phyloP scores from a whole-genome alignment of 2,797 vertebrate species.

The Enteromius radiatus region DNA sequence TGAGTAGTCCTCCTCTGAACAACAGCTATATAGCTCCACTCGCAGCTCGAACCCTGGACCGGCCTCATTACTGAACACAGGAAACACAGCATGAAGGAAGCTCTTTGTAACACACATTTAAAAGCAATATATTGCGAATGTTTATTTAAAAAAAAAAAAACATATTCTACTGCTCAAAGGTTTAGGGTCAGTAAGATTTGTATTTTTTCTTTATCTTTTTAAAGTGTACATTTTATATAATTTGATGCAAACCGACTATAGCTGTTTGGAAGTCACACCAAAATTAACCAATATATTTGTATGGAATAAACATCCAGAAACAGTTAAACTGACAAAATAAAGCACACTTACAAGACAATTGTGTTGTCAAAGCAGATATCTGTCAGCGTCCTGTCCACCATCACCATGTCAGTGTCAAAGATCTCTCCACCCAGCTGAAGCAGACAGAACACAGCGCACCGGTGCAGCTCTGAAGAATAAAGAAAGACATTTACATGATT shows the following conservation, averaged over 20 bases:
- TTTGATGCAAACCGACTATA: not conserved
- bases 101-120: not conserved
- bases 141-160: not conserved
- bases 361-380: constrained; percentile 94
- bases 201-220: no score
- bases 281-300: not conserved
- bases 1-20: constrained; percentile 86
- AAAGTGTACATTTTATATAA: not conserved
- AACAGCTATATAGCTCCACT: constrained; percentile 91
- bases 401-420: constrained; percentile 93
- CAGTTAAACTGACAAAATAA: not conserved
- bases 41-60: constrained; percentile 87
- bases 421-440: constrained; percentile 91
- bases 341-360: constrained; percentile 86
- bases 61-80: constrained; percentile 79
- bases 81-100: constrained; percentile 12
- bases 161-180: not conserved
- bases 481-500: not conserved
- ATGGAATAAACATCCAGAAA: not conserved
- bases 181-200: not conserved
- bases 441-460: constrained; percentile 93
- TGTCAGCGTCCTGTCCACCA: constrained; percentile 91
- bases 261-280: not conserved
- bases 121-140: not conserved
- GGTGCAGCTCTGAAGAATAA: constrained; percentile 84